Evolutionary conservation across 2,113 vertebrate genomes (phyloP).

Genomic region (Pteronura brasiliensis): DNA sequence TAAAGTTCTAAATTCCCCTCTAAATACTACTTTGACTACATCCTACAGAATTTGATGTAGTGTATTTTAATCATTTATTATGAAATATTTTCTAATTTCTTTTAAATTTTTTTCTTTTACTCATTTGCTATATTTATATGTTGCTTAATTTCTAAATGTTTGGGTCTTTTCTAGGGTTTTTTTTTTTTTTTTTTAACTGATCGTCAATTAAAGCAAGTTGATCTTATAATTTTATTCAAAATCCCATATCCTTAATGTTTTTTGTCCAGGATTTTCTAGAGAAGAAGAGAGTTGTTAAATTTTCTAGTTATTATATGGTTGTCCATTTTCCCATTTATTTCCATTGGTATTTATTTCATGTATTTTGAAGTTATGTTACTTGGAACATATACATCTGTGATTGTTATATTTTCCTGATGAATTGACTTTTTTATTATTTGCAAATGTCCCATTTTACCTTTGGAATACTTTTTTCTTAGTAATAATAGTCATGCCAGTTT

Average conservation of each 20-base stretch:
- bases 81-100: not conserved
- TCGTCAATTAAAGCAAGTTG: not conserved
- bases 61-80: not conserved
- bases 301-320: not conserved
- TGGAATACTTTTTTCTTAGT: not conserved
- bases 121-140: not conserved
- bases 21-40: not conserved
- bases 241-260: not conserved
- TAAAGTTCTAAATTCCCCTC: not conserved
- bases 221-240: not conserved
- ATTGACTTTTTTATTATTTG: not conserved
- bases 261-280: not conserved
- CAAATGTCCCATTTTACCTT: not conserved
- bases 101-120: not conserved
- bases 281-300: not conserved
- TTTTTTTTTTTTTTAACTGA: not conserved
- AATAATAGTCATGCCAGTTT: not conserved
- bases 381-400: not conserved
- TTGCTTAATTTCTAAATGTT: not conserved
- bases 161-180: not conserved
- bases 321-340: not conserved
- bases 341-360: not conserved
- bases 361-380: not conserved
- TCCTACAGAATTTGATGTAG: not conserved
- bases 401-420: not conserved